Percentiles rank a stretch among this genome's conserved stretches.
These are phyloP conservation scores for Hippasteria phrygiana DNA, from an alignment of 53 echinoderm and acorn worm species.

Conservation along the genomic window DNA sequence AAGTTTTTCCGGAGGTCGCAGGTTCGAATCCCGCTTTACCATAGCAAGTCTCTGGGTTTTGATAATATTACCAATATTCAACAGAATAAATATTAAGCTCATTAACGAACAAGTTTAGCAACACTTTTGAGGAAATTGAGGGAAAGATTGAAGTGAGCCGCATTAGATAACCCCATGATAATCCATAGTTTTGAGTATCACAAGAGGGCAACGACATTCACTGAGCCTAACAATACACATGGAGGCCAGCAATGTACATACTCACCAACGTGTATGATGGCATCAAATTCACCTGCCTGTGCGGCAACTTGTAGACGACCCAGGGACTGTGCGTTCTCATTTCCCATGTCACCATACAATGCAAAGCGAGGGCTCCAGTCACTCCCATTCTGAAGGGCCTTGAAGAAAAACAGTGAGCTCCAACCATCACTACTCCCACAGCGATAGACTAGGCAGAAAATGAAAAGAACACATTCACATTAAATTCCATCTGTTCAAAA, in stretches of 20 bases:
- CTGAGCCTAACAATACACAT: no score
- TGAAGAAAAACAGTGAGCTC: conserved; percentile 84
- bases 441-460: conserved; percentile 76
- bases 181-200: no score
- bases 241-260: not conserved
- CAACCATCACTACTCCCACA: conserved; percentile 92
- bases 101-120: no score
- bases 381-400: conserved; percentile 66
- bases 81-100: no score
- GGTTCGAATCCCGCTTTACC: no score
- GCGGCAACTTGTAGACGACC: conserved; percentile 73
- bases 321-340: conserved; percentile 80
- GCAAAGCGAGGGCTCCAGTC: conserved; percentile 80
- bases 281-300: conserved; percentile 77
- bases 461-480: not conserved
- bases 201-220: not conserved
- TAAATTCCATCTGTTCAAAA: no score
- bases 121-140: no score
- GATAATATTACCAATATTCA: no score
- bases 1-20: no score
- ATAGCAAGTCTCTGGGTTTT: no score
- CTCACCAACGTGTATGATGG: conserved; percentile 84
- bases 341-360: conserved; percentile 87
- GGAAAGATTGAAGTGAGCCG: no score
- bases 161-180: no score